phyloP scores from a whole-genome alignment of 2,113 vertebrate species.

The Larimichthys crocea region DNA sequence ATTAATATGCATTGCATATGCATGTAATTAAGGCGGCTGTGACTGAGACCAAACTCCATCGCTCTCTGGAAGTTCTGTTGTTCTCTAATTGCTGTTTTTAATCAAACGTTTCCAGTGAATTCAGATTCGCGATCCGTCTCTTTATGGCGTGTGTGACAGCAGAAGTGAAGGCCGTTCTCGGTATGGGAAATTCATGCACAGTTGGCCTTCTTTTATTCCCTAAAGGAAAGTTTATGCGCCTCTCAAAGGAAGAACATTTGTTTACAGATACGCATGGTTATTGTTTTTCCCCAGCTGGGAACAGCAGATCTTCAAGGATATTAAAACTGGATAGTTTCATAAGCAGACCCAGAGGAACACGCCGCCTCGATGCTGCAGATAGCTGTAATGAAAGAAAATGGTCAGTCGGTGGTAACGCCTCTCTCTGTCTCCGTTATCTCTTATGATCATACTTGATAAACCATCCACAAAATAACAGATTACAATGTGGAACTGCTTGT shows the following conservation, averaged over 20 bases:
- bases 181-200: conserved; percentile 1
- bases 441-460: neutral
- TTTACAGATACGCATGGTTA: conserved; percentile 41
- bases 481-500: neutral
- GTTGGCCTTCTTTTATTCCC: conserved; percentile 17
- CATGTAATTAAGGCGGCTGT: neutral
- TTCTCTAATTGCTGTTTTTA: conserved; percentile 1
- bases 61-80: neutral
- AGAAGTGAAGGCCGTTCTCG: conserved; percentile 7
- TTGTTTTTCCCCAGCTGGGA: conserved; percentile 55
- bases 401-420: neutral
- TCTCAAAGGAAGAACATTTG: conserved; percentile 42
- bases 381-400: conserved; percentile 41
- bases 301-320: conserved; percentile 51
- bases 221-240: conserved; percentile 29
- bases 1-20: neutral
- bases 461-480: neutral
- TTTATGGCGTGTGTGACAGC: neutral
- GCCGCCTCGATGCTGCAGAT: conserved; percentile 1
- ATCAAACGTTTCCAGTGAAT: neutral
- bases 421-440: neutral
- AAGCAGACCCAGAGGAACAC: conserved; percentile 43
- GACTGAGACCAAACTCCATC: neutral
- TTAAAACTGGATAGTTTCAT: conserved; percentile 56
- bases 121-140: neutral